Evolutionary conservation across 2,797 vertebrate species (phyloP).

Genomic region (Eremophila alpestris): DNA sequence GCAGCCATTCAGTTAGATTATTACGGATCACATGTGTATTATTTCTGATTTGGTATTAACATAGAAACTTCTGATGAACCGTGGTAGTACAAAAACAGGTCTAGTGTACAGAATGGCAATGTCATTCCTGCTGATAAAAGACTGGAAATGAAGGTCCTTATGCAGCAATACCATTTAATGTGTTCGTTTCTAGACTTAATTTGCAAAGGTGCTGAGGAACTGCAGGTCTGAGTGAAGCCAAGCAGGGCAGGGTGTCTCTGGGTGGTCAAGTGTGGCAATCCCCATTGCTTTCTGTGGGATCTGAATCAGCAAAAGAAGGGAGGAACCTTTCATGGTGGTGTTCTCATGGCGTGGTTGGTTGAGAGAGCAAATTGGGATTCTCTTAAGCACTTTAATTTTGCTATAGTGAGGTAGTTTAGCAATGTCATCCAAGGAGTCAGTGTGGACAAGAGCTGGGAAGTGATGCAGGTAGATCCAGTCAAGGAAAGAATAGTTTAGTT

Average conservation of each 20-base stretch:
- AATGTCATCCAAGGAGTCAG: background rate
- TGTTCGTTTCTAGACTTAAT: background rate
- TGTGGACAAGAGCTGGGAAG: background rate
- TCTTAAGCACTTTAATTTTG: background rate
- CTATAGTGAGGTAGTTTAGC: background rate
- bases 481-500: background rate
- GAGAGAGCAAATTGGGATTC: background rate
- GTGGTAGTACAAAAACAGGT: constrained; percentile 44
- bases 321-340: background rate
- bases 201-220: constrained; percentile 13
- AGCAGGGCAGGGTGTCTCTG: background rate
- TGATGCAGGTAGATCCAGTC: background rate
- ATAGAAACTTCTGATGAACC: constrained; percentile 62
- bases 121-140: constrained; percentile 38
- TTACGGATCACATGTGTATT: constrained; percentile 71
- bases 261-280: background rate
- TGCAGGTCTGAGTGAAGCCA: background rate
- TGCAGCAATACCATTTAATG: constrained; percentile 25
- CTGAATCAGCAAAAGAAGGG: background rate
- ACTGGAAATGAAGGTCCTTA: constrained; percentile 17
- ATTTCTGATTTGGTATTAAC: constrained; percentile 51
- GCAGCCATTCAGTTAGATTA: constrained; percentile 57
- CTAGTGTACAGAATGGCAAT: constrained; percentile 17
- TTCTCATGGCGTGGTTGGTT: background rate
- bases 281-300: background rate